Base-by-base conservation (phyloP, 1,140 invertebrate species). In the Campoletis sonorensis region DNA sequence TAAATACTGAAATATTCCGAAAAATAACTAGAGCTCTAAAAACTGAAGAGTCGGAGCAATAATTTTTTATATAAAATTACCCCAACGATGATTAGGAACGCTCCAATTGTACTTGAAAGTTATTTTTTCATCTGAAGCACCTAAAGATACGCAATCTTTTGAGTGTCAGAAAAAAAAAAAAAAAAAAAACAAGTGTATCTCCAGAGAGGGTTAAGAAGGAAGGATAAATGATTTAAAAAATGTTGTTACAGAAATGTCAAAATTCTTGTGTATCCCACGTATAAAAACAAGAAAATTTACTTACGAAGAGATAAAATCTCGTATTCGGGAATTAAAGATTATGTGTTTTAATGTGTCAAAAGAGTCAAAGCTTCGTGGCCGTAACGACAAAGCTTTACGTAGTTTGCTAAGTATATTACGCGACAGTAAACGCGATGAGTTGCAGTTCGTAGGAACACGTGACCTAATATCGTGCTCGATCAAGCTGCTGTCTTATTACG, bases 401-500 rank as follows among this genome's bases (percentile, higher is more conserved):
- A 21, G 16, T 58, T 13, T 89, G 15, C 49, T 83, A 0, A 80
- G 76, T 13, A 85, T 88, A 27, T 23, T 87, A 21, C 83, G 84
- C 23, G 82, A 73, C 10, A 85, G 82, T 67, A 85, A 85, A 10
- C 49, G 71, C 1, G 49, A 64, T 8, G 88, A 91, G 76, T 16
- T 91, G 18, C 72, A 85, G 40, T 4, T 8, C 7, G 54, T 85
- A 7, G 58, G 84, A 79, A 84, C 86, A 16, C 27, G 77, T 0
- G n/a, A 16, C 3, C 81, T 91, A 3, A 76, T 89, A 10, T 77
- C 13, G 26, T 88, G 86, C 33, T 67, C 84, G 0, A 78, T 91
- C 4, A 88, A 79, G 80, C 83, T 88, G 33, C 37, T 89, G 1
- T 80, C 84, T 0, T 26, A 84, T 11, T 87, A 79, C 11, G 83